Evolutionary conservation across 2,888 invertebrate species (phyloP).

Genomic region (Synanthedon tipuliformis): DNA sequence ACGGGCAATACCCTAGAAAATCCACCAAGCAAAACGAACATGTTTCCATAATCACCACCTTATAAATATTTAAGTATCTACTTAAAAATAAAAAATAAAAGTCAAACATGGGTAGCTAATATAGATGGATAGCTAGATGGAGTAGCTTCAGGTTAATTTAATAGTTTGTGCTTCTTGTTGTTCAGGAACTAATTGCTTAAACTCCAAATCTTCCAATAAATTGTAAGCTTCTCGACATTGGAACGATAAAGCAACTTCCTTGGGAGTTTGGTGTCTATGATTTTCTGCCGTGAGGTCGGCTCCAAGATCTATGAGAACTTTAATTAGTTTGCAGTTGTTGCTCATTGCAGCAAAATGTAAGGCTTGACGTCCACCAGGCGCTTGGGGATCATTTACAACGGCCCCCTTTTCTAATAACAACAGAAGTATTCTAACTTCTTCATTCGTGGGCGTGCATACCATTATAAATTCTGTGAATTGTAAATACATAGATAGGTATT

Average conservation of each 20-base stretch:
- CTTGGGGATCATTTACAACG: conserved; percentile 36
- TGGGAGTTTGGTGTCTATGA: conserved; percentile 44
- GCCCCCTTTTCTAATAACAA: conserved; percentile 44
- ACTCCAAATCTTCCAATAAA: conserved; percentile 19
- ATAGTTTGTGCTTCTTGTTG: too few relatives aligned
- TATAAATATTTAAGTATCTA: too few relatives aligned
- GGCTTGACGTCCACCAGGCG: conserved; percentile 52
- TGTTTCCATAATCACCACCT: too few relatives aligned
- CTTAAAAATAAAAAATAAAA: too few relatives aligned
- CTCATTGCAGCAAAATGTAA: conserved; percentile 65
- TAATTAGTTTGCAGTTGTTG: conserved; percentile 43
- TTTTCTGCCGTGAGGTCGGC: conserved; percentile 38
- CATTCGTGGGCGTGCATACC: conserved; percentile 40
- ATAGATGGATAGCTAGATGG: conserved; percentile 19
- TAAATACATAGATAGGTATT: neutral
- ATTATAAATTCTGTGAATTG: conserved; percentile 43
- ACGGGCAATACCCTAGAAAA: too few relatives aligned
- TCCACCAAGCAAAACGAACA: too few relatives aligned
- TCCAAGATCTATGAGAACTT: conserved; percentile 37
- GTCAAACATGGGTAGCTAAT: neutral
- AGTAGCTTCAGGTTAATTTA: conserved; percentile 17
- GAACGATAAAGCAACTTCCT: conserved; percentile 41
- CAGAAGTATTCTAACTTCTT: conserved; percentile 41
- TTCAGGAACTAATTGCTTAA: conserved; percentile 5
- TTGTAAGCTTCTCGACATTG: conserved; percentile 30